Evolutionary conservation across 2,113 vertebrate species (phyloP).

Genomic region (Tupaia chinensis): DNA sequence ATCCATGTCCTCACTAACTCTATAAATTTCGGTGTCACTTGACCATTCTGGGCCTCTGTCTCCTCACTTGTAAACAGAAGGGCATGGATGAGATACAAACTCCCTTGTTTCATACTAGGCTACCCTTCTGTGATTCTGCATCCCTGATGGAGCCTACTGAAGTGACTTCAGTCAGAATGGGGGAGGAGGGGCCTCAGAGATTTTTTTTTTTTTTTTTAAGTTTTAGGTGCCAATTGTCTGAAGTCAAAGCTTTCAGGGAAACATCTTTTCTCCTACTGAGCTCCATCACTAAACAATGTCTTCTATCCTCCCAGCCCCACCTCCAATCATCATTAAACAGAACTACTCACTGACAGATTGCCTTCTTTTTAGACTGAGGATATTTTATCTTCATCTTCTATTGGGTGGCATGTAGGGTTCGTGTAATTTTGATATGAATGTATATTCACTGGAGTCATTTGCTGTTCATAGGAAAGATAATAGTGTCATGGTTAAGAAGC

Average conservation of each 20-base stretch:
- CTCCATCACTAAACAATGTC: background rate
- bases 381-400: conserved; percentile 9
- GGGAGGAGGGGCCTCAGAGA: background rate
- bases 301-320: background rate
- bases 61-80: background rate
- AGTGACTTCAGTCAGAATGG: background rate
- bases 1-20: background rate
- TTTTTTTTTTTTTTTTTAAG: background rate
- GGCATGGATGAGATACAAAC: background rate
- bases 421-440: background rate
- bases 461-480: background rate
- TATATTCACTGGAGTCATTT: background rate
- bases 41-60: background rate
- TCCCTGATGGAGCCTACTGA: background rate
- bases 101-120: background rate
- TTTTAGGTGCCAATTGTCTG: background rate
- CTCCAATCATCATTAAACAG: background rate
- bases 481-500: background rate
- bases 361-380: background rate
- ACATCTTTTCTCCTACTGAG: background rate
- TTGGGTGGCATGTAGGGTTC: background rate
- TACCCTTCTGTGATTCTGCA: background rate
- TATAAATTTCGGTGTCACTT: background rate
- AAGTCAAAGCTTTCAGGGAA: background rate
- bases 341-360: background rate